Evolutionary conservation across 1,140 invertebrate species (phyloP).

Genomic region (Apis florea): DNA sequence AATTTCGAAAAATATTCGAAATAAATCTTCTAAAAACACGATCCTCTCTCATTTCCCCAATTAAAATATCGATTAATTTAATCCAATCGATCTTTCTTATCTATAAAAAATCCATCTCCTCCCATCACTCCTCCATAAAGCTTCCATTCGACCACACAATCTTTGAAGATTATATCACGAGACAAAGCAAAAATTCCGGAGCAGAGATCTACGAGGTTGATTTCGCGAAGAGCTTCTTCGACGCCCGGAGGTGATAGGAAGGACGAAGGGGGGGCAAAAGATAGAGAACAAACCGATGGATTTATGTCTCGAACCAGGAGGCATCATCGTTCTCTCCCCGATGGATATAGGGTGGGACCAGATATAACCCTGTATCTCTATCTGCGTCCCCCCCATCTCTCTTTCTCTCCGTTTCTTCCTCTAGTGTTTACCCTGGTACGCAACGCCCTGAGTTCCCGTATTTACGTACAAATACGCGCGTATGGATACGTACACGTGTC

Average conservation of each 20-base stretch:
- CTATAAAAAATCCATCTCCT: neutral
- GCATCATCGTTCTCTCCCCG: conserved; percentile 66
- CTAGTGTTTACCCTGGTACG: conserved; percentile 72
- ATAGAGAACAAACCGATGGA: conserved; percentile 75
- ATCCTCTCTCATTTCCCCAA: neutral
- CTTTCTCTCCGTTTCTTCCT: conserved; percentile 44
- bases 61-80: neutral
- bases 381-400: conserved; percentile 7
- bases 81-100: neutral
- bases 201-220: conserved; percentile 48
- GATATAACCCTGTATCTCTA: conserved; percentile 40
- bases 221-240: conserved; percentile 46
- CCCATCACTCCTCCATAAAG: neutral
- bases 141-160: neutral
- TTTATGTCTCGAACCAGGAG: conserved; percentile 74
- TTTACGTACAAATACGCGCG: conserved; percentile 76
- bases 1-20: neutral
- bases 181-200: conserved; percentile 34
- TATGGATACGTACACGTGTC: conserved; percentile 59
- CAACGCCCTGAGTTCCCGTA: conserved; percentile 71
- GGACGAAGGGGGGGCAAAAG: conserved; percentile 67
- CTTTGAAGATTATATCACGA: neutral
- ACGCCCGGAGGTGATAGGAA: conserved; percentile 68
- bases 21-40: neutral
- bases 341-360: conserved; percentile 40